phyloP scores from a whole-genome alignment of 2,113 vertebrate species.

The Hirundichthys speculiger region DNA sequence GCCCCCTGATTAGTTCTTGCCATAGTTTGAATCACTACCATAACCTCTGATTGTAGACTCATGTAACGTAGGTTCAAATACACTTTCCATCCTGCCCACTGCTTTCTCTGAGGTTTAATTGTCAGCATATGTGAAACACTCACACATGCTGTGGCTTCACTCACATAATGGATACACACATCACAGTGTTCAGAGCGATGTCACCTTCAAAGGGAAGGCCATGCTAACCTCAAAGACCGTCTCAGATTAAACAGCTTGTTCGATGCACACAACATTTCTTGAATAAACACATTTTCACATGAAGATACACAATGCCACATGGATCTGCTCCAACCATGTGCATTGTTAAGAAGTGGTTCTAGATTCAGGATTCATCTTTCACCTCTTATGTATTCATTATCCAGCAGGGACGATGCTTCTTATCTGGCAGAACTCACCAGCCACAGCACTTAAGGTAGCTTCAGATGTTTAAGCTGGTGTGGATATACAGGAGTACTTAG shows the following conservation, averaged over 20 bases:
- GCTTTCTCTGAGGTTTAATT: constrained; percentile 58
- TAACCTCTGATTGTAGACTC: constrained; percentile 64
- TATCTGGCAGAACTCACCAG: constrained; percentile 40
- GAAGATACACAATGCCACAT: background rate
- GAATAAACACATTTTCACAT: constrained; percentile 22
- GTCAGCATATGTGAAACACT: constrained; percentile 56
- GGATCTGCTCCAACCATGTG: background rate
- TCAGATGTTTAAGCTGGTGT: constrained; percentile 51
- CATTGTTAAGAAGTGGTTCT: constrained; percentile 14
- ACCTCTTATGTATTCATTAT: constrained; percentile 48
- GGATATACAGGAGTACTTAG: constrained; percentile 24
- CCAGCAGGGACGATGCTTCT: constrained; percentile 22
- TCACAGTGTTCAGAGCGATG: constrained; percentile 51
- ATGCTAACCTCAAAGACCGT: constrained; percentile 33
- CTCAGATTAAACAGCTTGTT: constrained; percentile 50
- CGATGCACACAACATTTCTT: constrained; percentile 22
- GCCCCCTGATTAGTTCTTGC: constrained; percentile 62
- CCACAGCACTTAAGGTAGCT: constrained; percentile 40
- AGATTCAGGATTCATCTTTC: constrained; percentile 19
- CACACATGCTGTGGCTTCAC: constrained; percentile 31
- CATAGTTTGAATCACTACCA: constrained; percentile 68
- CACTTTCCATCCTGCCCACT: constrained; percentile 53
- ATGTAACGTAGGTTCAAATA: constrained; percentile 60
- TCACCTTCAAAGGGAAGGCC: constrained; percentile 53
- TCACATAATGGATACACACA: constrained; percentile 11